Evolutionary conservation across 2,888 invertebrate genomes (phyloP).

Genomic region (Hipparchia sbordonii): DNA sequence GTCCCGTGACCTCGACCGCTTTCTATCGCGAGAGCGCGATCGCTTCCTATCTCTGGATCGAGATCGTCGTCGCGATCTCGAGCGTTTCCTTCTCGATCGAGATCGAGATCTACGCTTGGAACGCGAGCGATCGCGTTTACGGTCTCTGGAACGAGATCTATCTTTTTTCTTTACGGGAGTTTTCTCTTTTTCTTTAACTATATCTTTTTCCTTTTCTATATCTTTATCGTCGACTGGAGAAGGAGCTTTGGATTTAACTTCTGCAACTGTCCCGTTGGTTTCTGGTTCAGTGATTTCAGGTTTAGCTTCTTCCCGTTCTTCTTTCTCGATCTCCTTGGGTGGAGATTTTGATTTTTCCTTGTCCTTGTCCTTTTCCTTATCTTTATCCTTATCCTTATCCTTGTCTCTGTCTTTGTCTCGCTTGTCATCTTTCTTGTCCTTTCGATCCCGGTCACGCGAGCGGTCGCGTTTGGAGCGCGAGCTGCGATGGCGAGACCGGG

Average conservation of each 20-base stretch:
- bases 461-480: constrained; percentile 78
- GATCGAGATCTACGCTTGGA: constrained; percentile 85
- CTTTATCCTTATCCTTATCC: constrained; percentile 34
- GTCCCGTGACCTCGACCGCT: constrained; percentile 83
- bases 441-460: constrained; percentile 64
- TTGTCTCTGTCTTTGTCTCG: constrained; percentile 55
- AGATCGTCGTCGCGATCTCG: constrained; percentile 70
- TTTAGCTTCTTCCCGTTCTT: constrained; percentile 61
- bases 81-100: constrained; percentile 75
- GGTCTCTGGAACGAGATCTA: constrained; percentile 72
- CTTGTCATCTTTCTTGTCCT: constrained; percentile 57
- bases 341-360: constrained; percentile 69
- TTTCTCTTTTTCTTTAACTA: constrained; percentile 56
- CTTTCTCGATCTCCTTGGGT: constrained; percentile 57
- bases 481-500: constrained; percentile 80
- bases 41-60: constrained; percentile 73
- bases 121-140: constrained; percentile 77
- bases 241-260: constrained; percentile 62
- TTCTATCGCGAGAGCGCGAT: constrained; percentile 78
- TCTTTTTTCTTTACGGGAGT: constrained; percentile 74
- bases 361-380: constrained; percentile 58
- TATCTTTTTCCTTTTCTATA: constrained; percentile 42
- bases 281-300: constrained; percentile 51
- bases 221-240: constrained; percentile 63
- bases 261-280: constrained; percentile 61